Base-by-base conservation (phyloP, 2,797 vertebrate genomes). In the Mycteria americana region DNA sequence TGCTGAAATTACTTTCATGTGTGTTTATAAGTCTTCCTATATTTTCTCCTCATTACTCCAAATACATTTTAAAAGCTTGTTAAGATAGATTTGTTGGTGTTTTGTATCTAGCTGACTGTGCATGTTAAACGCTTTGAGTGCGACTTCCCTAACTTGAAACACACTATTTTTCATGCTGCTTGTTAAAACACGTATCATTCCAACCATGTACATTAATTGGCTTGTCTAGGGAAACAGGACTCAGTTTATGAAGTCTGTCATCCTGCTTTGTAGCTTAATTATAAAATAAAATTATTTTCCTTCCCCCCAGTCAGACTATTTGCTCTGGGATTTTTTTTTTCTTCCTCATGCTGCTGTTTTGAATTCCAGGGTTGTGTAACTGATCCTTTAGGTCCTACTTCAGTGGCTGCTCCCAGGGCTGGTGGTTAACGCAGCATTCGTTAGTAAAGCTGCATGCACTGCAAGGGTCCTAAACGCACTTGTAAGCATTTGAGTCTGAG, bases 121-220 rank as follows among this genome's bases (percentile, higher is more conserved):
- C 92, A 93, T 39, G 82, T 85, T 94, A 94, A 96, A 93, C 84
- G 81, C 84, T 92, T 91, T 39, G 69, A 63, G 43, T 65, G 56
- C 10, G 54, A 79, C 67, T 85, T 93, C 65, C 69, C 89, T 75
- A 73, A 92, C 80, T 91, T 84, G 92, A 96, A 96, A 93, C 84
- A 67, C 46, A 6, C 72, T 76, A 37, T 88, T 93, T 91, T 84
- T 93, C 82, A 86, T 43, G 74, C 80, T 89, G 89, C 94, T 93
- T 95, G 93, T 94, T 95, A 95, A 94, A 95, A 93, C 92, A 96
- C 54, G 24, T 60, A 95, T 93, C 93, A 91, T 97, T 96, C 81
- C 75, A 73, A 76, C 82, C 86, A 39, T 59, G 92, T 86, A 84
- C 89, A 91, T 97, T 97, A 95, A 97, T 93, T 96, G 94, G 62